These are phyloP conservation scores for Glaucomys volans DNA, from an alignment of 2,113 vertebrate species.

Conservation along the genomic window DNA sequence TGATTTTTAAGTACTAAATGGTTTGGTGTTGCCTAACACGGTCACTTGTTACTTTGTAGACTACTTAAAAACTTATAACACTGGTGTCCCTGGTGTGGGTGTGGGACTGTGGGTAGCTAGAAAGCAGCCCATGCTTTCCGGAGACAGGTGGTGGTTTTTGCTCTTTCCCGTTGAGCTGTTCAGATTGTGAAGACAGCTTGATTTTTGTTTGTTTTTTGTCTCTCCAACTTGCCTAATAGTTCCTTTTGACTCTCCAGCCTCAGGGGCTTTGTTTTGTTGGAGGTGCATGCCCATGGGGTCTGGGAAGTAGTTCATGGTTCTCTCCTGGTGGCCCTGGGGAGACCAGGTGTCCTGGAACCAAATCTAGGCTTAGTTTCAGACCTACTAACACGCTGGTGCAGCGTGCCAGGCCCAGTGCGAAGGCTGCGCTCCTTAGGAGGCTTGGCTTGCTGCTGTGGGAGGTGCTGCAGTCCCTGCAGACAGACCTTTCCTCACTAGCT, in stretches of 20 bases:
- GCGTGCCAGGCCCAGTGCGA: not conserved
- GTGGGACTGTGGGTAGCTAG: not conserved
- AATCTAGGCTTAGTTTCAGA: not conserved
- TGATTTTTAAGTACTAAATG: constrained; percentile 60
- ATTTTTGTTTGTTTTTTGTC: no score
- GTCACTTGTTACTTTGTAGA: constrained; percentile 13
- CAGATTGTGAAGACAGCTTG: not conserved
- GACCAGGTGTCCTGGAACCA: not conserved
- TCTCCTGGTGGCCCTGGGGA: not conserved
- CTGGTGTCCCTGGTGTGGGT: not conserved
- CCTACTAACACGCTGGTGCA: fast-evolving
- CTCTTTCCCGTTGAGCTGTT: not conserved
- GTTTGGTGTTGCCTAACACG: constrained; percentile 60
- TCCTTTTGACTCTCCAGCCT: not conserved
- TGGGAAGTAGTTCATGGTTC: not conserved
- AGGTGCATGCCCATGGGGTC: no score
- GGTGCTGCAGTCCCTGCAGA: no score
- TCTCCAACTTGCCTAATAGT: not conserved
- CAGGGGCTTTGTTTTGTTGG: not conserved
- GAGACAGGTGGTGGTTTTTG: not conserved
- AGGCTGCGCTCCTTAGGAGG: no score
- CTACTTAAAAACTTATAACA: not conserved
- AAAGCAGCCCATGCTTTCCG: not conserved
- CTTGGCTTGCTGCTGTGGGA: no score
- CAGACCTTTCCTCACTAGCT: fast-evolving